phyloP scores from a whole-genome alignment of 2,888 invertebrate species.

The Drosophila paranaensis region DNA sequence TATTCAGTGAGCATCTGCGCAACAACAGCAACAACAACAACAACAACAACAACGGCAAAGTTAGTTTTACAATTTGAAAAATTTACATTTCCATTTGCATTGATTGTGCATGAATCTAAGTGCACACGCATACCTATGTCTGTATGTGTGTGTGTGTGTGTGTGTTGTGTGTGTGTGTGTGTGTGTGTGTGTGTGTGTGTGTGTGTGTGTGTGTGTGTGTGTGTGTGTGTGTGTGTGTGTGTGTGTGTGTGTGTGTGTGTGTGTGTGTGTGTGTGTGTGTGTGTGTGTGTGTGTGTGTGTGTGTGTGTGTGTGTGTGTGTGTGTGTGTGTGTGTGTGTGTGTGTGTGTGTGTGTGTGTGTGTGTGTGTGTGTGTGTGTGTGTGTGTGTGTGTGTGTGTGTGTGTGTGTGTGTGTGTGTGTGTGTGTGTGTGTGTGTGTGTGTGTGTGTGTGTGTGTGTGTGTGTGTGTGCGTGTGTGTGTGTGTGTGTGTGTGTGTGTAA shows the following conservation, averaged over 20 bases:
- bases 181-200: neutral
- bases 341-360: neutral
- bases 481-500: neutral
- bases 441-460: neutral
- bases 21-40: conserved; percentile 10
- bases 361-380: neutral
- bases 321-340: neutral
- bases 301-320: neutral
- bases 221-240: neutral
- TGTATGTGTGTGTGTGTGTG: neutral
- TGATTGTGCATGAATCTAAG: conserved; percentile 81
- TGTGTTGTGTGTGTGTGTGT: neutral
- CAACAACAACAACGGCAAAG: conserved; percentile 25
- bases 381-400: neutral
- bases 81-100: conserved; percentile 79
- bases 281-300: neutral
- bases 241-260: neutral
- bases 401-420: conserved; percentile 3
- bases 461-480: neutral
- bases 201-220: neutral
- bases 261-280: neutral
- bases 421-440: neutral
- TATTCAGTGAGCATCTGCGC: conserved; percentile 73
- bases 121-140: conserved; percentile 23
- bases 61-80: conserved; percentile 56